A percentile compares a stretch with the other conserved stretches of the same genome.
Evolutionary conservation across 2,888 invertebrate genomes (phyloP).

Genomic region (Drosophila prolongata): DNA sequence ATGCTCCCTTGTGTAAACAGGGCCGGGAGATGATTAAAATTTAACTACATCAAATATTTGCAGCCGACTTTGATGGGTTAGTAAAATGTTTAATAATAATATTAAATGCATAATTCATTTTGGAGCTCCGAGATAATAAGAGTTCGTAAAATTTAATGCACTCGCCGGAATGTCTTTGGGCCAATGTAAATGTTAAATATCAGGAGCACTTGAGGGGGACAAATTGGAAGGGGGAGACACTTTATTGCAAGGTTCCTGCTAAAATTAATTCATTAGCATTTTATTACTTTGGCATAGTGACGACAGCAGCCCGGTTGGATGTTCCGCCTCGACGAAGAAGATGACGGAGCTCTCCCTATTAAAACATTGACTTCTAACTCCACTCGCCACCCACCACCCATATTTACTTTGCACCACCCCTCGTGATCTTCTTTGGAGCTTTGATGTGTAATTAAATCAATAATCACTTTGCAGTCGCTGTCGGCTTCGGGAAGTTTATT

Average conservation of each 20-base stretch:
- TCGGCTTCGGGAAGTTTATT: conserved; percentile 46
- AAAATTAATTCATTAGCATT: conserved; percentile 78
- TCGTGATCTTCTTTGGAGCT: conserved; percentile 48
- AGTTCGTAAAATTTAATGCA: conserved; percentile 61
- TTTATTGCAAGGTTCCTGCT: conserved; percentile 63
- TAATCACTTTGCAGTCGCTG: conserved; percentile 60
- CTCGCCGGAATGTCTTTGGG: conserved; percentile 28
- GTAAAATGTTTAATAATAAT: conserved; percentile 46
- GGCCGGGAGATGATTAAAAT: conserved; percentile 37
- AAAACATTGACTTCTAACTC: conserved; percentile 6
- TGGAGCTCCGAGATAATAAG: conserved; percentile 52
- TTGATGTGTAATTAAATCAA: conserved; percentile 79
- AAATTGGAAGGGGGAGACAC: conserved; percentile 11
- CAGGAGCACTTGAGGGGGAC: conserved; percentile 5
- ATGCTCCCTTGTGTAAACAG: conserved; percentile 18
- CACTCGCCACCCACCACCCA: not conserved
- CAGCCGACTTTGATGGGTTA: conserved; percentile 43
- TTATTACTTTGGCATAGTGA: conserved; percentile 63
- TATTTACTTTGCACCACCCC: not conserved
- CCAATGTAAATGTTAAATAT: conserved; percentile 36
- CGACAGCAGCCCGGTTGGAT: conserved; percentile 18
- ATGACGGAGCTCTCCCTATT: conserved; percentile 23
- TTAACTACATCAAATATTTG: conserved; percentile 46
- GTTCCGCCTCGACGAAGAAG: not conserved
- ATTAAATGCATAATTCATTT: conserved; percentile 57